Evolutionary conservation across 2,797 vertebrate species (phyloP).

Genomic region (Diplodus sargus): DNA sequence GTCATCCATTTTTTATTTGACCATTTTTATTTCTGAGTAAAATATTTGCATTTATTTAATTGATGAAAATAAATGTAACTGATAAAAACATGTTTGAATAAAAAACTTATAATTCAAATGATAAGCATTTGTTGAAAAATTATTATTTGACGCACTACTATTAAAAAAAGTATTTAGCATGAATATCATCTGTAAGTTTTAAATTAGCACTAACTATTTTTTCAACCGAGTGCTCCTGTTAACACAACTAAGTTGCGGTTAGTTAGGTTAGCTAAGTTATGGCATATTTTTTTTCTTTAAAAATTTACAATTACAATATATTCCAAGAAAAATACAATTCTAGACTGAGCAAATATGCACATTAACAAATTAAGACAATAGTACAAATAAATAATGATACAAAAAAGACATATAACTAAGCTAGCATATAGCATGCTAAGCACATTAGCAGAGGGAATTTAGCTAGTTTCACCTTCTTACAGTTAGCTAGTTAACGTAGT

Average conservation of each 20-base stretch:
- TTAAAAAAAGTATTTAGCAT: background rate
- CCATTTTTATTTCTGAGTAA: background rate
- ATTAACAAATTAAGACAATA: too few relatives aligned
- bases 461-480: background rate
- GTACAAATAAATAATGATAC: too few relatives aligned
- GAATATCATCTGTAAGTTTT: background rate
- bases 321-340: too few relatives aligned
- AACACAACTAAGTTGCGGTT: background rate
- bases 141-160: background rate
- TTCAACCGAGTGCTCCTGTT: too few relatives aligned
- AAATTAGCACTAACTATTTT: too few relatives aligned
- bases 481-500: background rate
- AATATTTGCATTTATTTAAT: background rate
- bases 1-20: background rate
- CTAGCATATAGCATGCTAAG: too few relatives aligned
- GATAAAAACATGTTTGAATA: too few relatives aligned
- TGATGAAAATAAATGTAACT: background rate
- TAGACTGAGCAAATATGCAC: too few relatives aligned
- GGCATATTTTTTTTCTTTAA: background rate
- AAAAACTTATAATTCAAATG: background rate
- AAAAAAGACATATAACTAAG: too few relatives aligned
- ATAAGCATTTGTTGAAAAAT: background rate
- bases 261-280: background rate
- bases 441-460: background rate
- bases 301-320: too few relatives aligned